Conservation (phyloP, 2,113 vertebrate species). For the Sinocyclocheilus anshuiensis region DNA sequence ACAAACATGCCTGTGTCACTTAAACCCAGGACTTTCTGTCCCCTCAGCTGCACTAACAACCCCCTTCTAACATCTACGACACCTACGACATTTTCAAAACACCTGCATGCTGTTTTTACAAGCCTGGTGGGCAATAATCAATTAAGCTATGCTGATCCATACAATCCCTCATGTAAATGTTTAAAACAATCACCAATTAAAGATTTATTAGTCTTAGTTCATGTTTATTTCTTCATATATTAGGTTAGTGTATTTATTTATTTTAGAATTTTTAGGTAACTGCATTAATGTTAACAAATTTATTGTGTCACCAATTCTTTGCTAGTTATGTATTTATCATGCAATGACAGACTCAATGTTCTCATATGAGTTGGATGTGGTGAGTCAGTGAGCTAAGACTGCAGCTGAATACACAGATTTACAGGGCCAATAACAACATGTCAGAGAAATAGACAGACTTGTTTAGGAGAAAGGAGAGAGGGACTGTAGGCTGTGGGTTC, state of each 20-base stretch:
- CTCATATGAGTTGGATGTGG: slow-evolving; percentile 16
- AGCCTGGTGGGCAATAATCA: slow-evolving; percentile 41
- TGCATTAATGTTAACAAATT: neutral
- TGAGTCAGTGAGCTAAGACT: slow-evolving; percentile 27
- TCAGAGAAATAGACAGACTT: slow-evolving; percentile 13
- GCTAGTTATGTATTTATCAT: neutral
- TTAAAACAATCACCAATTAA: neutral
- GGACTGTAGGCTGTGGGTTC: neutral
- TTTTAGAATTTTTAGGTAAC: neutral
- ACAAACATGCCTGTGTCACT: slow-evolving; percentile 58
- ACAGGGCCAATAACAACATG: slow-evolving; percentile 6
- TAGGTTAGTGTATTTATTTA: neutral
- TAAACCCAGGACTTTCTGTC: slow-evolving; percentile 43
- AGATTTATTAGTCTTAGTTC: neutral
- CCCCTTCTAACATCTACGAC: slow-evolving; percentile 50
- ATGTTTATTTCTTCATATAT: neutral
- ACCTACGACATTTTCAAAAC: slow-evolving; percentile 42
- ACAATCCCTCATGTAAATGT: neutral
- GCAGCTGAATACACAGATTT: slow-evolving; percentile 54
- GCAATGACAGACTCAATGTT: neutral
- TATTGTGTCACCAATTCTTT: neutral
- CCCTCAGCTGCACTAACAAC: slow-evolving; percentile 70
- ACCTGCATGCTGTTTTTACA: slow-evolving; percentile 45
- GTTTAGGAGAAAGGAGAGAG: neutral
- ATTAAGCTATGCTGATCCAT: slow-evolving; percentile 34